Base-by-base conservation (phyloP, 2,797 vertebrate genomes). In the Cryptoblepharus egeriae region DNA sequence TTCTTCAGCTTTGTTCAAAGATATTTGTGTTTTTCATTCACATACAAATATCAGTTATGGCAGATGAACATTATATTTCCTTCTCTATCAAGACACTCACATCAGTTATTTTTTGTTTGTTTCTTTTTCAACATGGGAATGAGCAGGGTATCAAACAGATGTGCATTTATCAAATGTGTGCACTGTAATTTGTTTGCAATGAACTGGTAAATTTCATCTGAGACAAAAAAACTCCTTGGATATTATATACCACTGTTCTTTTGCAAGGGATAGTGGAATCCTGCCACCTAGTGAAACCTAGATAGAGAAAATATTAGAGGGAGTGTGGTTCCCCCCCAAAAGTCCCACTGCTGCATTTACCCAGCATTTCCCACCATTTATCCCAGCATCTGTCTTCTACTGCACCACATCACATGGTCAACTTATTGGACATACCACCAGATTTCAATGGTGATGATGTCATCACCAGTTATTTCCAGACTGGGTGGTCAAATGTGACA, bases 271-370 rank as follows among this genome's bases (percentile, higher is more conserved):
- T 74, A 90, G 94, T 80, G 69, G 91, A 93, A 92, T 92, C 80
- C 95, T 96, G 96, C 95, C 96, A 93, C 91, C 95, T 96, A 95
- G 96, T 93, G 96, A 93, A 88, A 83, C 75, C 22, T 86, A n/a
- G 30, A 4, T 87, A 58, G 1, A 83, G 86, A 89, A 80, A 61
- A 20, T 28, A 37, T 49, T 49, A 49, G 24, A 82, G 35, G 28
- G 45, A 24, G 42, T n/a, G n/a, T 3, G 55, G 16, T 4, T 12
- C 7, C 37, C 3, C 13, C 26, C 30, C 65, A 12, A 0, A n/a
- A n/a, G n/a, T n/a, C n/a, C n/a, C n/a, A n/a, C n/a, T n/a, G n/a
- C n/a, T n/a, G n/a, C n/a, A n/a, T n/a, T n/a, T n/a, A n/a, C n/a
- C n/a, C n/a, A n/a, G n/a, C n/a, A n/a, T n/a, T n/a, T n/a, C n/a